Conservation (phyloP, 2,888 invertebrate genomes). For the Physocephala rufipes region DNA sequence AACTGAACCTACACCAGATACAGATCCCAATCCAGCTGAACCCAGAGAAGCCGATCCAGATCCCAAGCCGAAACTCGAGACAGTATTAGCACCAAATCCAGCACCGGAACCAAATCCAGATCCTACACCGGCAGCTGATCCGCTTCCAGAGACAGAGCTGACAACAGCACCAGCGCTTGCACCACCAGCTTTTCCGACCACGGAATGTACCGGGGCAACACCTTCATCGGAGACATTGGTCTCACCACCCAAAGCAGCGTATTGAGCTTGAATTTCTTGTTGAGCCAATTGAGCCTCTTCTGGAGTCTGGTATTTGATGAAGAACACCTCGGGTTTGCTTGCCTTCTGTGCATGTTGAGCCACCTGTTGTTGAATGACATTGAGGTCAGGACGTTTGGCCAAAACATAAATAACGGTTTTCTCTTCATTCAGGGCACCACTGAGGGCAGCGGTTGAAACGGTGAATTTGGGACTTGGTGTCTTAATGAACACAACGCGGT, state of each 20-base stretch:
- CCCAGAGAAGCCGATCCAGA: background rate
- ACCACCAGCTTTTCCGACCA: conserved; percentile 42
- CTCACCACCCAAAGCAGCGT: conserved; percentile 48
- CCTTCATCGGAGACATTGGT: conserved; percentile 48
- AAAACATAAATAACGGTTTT: conserved; percentile 51
- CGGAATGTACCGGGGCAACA: conserved; percentile 45
- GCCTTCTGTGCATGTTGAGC: conserved; percentile 44
- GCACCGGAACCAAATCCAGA: background rate
- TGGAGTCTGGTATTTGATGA: conserved; percentile 49
- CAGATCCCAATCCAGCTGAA: background rate
- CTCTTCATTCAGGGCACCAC: conserved; percentile 49
- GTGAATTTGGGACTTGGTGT: conserved; percentile 42
- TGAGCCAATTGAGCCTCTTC: conserved; percentile 51
- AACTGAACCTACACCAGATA: background rate
- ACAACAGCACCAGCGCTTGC: background rate
- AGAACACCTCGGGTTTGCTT: conserved; percentile 50
- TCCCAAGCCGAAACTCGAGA: background rate
- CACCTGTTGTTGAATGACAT: conserved; percentile 45
- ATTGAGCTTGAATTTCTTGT: conserved; percentile 49
- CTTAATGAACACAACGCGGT: conserved; percentile 50
- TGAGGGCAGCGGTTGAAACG: conserved; percentile 43
- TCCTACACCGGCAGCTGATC: background rate
- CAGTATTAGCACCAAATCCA: background rate
- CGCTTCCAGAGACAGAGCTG: background rate
- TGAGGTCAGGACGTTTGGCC: conserved; percentile 47